Evolutionary conservation across 2,797 vertebrate species (phyloP).

Genomic region (Tolypeutes matacus): DNA sequence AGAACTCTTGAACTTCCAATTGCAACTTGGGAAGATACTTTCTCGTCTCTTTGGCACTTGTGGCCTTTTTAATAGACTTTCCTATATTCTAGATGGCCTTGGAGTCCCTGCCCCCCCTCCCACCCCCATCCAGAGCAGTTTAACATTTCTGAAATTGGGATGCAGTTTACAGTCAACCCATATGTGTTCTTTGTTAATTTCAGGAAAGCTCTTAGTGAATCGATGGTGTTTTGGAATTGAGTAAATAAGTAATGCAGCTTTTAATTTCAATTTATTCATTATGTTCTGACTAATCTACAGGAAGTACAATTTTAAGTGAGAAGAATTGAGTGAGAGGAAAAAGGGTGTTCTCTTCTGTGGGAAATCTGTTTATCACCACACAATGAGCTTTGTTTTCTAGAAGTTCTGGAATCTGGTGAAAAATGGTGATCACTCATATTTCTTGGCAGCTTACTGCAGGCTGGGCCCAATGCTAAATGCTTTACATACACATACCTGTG

Average conservation of each 20-base stretch:
- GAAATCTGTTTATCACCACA: neutral
- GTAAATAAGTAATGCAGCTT: conserved; percentile 37
- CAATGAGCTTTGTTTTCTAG: conserved; percentile 6
- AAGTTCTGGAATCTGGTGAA: conserved; percentile 52
- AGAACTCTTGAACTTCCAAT: neutral
- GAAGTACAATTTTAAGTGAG: neutral
- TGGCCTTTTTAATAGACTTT: neutral
- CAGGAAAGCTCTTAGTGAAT: conserved; percentile 36
- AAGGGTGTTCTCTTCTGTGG: neutral
- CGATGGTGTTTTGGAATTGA: conserved; percentile 42
- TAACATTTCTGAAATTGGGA: conserved; percentile 3
- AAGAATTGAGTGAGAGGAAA: conserved; percentile 54
- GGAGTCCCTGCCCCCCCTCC: rapidly evolving
- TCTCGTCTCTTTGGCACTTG: neutral
- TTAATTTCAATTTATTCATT: conserved; percentile 64
- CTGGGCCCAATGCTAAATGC: neutral
- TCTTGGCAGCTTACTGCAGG: neutral
- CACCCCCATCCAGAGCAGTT: neutral
- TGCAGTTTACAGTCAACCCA: neutral
- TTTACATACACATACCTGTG: neutral
- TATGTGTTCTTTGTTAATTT: neutral
- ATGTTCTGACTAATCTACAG: neutral
- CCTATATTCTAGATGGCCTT: neutral
- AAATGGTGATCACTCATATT: neutral
- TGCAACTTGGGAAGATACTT: neutral